These are phyloP conservation scores for Sinonovacula constricta DNA, from an alignment of 1,140 invertebrate genomes.

Conservation along the genomic window DNA sequence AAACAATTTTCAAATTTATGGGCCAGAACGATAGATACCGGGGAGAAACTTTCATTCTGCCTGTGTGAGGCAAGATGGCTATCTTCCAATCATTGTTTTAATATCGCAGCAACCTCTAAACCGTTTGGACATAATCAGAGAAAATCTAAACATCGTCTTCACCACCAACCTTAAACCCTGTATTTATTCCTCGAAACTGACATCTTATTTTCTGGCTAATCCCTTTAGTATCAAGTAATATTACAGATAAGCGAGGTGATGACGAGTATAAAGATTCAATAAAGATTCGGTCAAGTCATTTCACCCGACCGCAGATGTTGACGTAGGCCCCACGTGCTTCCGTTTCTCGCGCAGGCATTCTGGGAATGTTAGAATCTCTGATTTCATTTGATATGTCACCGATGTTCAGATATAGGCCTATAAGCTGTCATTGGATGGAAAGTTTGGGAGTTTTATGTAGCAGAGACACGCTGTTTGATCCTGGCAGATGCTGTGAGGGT, in stretches of 20 bases:
- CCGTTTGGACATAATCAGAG: background rate
- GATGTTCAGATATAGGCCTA: slow-evolving; percentile 18
- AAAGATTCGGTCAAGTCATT: slow-evolving; percentile 51
- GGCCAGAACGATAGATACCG: slow-evolving; percentile 6
- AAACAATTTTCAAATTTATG: slow-evolving; percentile 55
- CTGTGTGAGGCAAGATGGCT: slow-evolving; percentile 26
- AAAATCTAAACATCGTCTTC: slow-evolving; percentile 31
- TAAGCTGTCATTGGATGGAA: slow-evolving; percentile 33
- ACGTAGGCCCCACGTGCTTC: background rate
- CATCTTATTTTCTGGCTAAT: slow-evolving; percentile 46
- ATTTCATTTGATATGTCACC: slow-evolving; percentile 29
- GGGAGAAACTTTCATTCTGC: slow-evolving; percentile 14
- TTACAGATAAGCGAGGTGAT: slow-evolving; percentile 47
- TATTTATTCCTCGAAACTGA: slow-evolving; percentile 48
- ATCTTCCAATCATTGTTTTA: slow-evolving; percentile 51
- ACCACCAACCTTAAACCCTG: slow-evolving; percentile 27
- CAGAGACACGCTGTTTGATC: background rate
- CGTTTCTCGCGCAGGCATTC: background rate
- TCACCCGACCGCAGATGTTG: slow-evolving; percentile 6
- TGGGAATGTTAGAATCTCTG: slow-evolving; percentile 30
- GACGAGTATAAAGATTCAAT: slow-evolving; percentile 51
- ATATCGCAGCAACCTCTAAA: slow-evolving; percentile 30
- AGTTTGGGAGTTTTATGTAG: background rate
- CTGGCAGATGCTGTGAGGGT: too few species aligned
- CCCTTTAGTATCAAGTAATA: slow-evolving; percentile 49